Evolutionary conservation across 2,888 invertebrate genomes (phyloP), one percentile per base, ranked within the genome.

Genomic region (Drosophila hamatofila): DNA sequence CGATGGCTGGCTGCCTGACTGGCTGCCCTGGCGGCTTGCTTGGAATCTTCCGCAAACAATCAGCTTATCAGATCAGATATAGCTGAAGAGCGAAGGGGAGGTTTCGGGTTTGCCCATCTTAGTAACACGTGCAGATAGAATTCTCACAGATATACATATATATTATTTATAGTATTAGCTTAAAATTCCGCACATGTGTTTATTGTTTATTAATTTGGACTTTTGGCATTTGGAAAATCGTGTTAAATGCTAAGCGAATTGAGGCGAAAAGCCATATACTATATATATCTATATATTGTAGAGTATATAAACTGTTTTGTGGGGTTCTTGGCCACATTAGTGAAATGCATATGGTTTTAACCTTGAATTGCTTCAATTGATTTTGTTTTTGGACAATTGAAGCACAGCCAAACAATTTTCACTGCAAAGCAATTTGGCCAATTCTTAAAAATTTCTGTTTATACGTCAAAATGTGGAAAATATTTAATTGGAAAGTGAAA

Each of bases 281-380:
- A 62, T n/a, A 16, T 16, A 14, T 55, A 35, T 62, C 9, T 56
- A 42, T 55, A 35, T 39, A 14, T 12, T 27, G 1, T 16, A 9
- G 35, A 52, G 23, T 62, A 42, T 59, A 37, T 51, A 64, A 64
- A 52, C 35, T 66, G 35, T 39, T 41, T n/a, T 18, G 6, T 39
- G 18, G 54, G 81, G 84, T 83, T 64, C 62, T 77, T 87, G 81
- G 72, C 87, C 84, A 71, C 75, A 73, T 69, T 68, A 21, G 42
- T 48, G 55, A 72, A 78, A 51, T 84, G 83, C 83, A 88, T 71
- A 88, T 74, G 75, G 57, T 27, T 71, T 83, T 70, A 76, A 72
- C 84, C 84, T 84, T 84, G 89, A 78, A 67, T 59, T 54, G 62
- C 64, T 60, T 55, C 54, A 54, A 46, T 60, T 48, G 46, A 16